A percentile compares a stretch with the other conserved stretches of the same genome.
phyloP scores from a whole-genome alignment of 1,140 invertebrate species.

The Hylaeus anthracinus region DNA sequence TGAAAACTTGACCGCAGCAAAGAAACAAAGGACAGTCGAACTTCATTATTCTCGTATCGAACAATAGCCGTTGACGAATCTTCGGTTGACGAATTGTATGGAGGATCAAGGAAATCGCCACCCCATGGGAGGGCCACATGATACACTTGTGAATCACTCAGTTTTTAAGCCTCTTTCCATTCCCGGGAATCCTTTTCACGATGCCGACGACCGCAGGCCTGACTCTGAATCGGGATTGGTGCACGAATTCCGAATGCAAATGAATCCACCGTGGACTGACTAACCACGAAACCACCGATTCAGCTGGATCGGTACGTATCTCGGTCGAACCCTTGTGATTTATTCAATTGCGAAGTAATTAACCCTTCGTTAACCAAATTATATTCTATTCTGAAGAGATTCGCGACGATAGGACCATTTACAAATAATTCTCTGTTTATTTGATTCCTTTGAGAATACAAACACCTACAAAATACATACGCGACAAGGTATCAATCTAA shows the following conservation, averaged over 20 bases:
- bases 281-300: slow-evolving; percentile 10
- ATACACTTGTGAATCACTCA: slow-evolving; percentile 48
- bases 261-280: not conserved
- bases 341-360: not conserved
- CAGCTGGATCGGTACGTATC: not conserved
- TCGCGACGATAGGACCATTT: no score
- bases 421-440: no score
- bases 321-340: not conserved
- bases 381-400: no score
- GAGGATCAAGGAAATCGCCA: slow-evolving; percentile 30
- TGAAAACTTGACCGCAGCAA: not conserved
- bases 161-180: slow-evolving; percentile 36
- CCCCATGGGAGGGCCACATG: not conserved
- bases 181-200: slow-evolving; percentile 46
- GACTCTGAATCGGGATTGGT: slow-evolving; percentile 16
- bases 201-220: slow-evolving; percentile 52
- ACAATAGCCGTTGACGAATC: slow-evolving; percentile 19
- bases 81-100: not conserved
- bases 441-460: no score
- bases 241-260: slow-evolving; percentile 52
- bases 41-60: not conserved
- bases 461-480: no score
- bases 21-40: slow-evolving; percentile 4
- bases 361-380: no score
- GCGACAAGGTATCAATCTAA: no score